Percentiles rank a stretch among this genome's conserved stretches.
These are phyloP conservation scores for Xiphophorus couchianus DNA, from an alignment of 2,113 vertebrate genomes.

Conservation along the genomic window DNA sequence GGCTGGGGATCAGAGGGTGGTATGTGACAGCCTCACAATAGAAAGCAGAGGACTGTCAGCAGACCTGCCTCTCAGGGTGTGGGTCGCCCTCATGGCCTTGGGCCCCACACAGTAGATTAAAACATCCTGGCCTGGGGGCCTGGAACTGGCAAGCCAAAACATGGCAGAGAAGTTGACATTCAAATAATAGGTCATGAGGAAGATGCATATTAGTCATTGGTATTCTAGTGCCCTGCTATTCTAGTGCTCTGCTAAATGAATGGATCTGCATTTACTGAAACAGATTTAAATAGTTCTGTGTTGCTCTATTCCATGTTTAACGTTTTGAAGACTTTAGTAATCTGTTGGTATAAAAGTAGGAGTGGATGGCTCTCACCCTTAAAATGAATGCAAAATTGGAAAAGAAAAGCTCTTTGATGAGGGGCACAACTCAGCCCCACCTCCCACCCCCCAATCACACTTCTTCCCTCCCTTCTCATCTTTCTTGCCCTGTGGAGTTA, in stretches of 20 bases:
- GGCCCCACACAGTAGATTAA: slow-evolving; percentile 75
- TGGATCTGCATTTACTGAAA: neutral
- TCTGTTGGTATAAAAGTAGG: slow-evolving; percentile 27
- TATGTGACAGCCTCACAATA: slow-evolving; percentile 75
- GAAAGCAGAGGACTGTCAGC: slow-evolving; percentile 79
- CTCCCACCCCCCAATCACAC: slow-evolving; percentile 36
- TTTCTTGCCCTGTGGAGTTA: slow-evolving; percentile 76
- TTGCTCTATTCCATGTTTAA: slow-evolving; percentile 20
- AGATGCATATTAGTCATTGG: slow-evolving; percentile 54
- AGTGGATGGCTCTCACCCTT: slow-evolving; percentile 66
- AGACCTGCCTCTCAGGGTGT: slow-evolving; percentile 73
- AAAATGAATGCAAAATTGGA: slow-evolving; percentile 33
- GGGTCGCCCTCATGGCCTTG: slow-evolving; percentile 68
- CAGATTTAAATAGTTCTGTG: slow-evolving; percentile 32
- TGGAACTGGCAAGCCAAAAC: slow-evolving; percentile 51
- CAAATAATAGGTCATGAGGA: slow-evolving; percentile 48
- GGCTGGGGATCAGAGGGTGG: slow-evolving; percentile 68
- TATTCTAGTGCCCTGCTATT: slow-evolving; percentile 38
- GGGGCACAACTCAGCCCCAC: slow-evolving; percentile 65
- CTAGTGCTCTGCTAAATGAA: too few relatives aligned
- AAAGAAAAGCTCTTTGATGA: slow-evolving; percentile 72
- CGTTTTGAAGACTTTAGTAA: slow-evolving; percentile 26
- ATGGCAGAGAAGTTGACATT: slow-evolving; percentile 36
- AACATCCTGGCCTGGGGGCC: slow-evolving; percentile 67
- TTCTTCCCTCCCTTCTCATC: slow-evolving; percentile 51